A percentile compares a stretch with the other conserved stretches of the same genome.
Evolutionary conservation across 2,888 invertebrate genomes (phyloP).

Genomic region (Nomada fabriciana): DNA sequence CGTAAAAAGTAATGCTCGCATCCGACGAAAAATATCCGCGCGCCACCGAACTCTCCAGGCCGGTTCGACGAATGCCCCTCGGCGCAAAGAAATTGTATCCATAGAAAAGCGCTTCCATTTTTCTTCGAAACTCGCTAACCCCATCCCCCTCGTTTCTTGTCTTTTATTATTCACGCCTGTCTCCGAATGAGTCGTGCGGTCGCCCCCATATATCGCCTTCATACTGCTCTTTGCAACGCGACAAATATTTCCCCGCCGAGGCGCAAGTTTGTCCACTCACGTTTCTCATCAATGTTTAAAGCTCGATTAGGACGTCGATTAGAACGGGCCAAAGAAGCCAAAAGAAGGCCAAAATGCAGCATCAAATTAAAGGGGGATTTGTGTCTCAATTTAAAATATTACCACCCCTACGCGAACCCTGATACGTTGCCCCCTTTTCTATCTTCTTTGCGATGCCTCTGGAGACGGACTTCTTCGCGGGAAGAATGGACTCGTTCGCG

Average conservation of each 20-base stretch:
- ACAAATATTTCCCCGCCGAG: neutral
- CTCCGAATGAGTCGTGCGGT: neutral
- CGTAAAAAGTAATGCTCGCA: slow-evolving; percentile 75
- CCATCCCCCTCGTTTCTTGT: neutral
- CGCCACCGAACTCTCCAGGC: neutral
- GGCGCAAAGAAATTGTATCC: slow-evolving; percentile 17
- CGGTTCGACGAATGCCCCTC: slow-evolving; percentile 5
- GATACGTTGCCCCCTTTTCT: slow-evolving; percentile 5
- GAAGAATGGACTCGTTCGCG: slow-evolving; percentile 35
- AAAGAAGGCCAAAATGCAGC: neutral
- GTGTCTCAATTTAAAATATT: slow-evolving; percentile 17
- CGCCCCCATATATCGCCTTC: neutral
- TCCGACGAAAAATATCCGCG: slow-evolving; percentile 39
- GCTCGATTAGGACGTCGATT: neutral
- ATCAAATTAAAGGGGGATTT: neutral
- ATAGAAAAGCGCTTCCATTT: slow-evolving; percentile 33
- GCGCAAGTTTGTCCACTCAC: neutral
- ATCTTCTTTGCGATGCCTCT: slow-evolving; percentile 22
- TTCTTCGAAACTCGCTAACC: slow-evolving; percentile 22
- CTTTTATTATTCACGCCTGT: slow-evolving; percentile 70
- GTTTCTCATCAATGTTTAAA: slow-evolving; percentile 11
- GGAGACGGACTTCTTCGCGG: neutral
- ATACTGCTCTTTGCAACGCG: neutral
- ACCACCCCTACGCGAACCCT: slow-evolving; percentile 7
- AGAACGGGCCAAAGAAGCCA: neutral